phyloP scores from a whole-genome alignment of 1,140 invertebrate species.

The Brachionus sp. region DNA sequence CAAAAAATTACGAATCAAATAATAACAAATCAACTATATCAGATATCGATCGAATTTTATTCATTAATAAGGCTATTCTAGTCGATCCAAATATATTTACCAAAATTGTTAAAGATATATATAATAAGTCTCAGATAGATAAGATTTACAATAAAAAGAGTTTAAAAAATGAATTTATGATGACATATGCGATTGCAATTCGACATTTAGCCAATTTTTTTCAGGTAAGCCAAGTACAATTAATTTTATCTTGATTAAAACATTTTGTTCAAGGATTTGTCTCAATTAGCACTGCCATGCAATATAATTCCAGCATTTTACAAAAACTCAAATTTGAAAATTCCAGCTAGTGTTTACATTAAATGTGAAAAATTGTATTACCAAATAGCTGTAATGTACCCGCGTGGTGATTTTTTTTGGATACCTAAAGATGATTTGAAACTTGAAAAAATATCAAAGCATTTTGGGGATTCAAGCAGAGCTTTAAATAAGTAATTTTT shows the following conservation, averaged over 20 bases:
- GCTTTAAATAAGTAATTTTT: conserved; percentile 12
- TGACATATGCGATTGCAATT: neutral
- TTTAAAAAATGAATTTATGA: neutral
- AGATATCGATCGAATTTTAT: neutral
- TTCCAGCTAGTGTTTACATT: neutral
- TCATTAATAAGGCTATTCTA: neutral
- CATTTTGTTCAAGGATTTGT: neutral
- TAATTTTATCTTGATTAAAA: neutral
- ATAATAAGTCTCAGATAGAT: neutral
- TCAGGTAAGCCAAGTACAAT: neutral
- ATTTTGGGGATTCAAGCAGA: neutral
- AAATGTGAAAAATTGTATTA: neutral
- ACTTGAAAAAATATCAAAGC: neutral
- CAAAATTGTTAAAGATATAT: neutral
- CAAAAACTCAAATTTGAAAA: neutral
- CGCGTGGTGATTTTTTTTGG: neutral
- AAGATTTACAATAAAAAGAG: neutral
- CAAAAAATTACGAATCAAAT: neutral
- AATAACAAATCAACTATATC: neutral
- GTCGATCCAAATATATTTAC: neutral
- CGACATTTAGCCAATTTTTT: neutral
- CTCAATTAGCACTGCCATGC: neutral
- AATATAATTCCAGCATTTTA: neutral
- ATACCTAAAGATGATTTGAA: neutral
- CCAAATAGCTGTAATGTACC: neutral